Evolutionary conservation across 2,113 vertebrate genomes (phyloP), one percentile per base, ranked within the genome.

Genomic region (Vulpes ferrilata): DNA sequence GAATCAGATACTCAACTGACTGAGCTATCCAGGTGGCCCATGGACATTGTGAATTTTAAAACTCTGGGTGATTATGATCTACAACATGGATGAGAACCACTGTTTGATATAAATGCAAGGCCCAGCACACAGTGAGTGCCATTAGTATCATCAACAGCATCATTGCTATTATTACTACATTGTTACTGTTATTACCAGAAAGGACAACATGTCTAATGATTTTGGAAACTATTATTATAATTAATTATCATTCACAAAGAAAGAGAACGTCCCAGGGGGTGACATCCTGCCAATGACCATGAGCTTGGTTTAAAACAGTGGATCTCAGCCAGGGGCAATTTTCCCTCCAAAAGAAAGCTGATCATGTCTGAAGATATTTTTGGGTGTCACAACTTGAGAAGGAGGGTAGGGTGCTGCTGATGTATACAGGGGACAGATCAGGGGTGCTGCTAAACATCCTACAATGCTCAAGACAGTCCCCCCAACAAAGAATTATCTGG

Each of bases 111-210:
- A 8, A 19, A 17, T 0, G 9, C 3, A 1, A 86, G 65, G n/a
- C 79, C 32, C 27, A 30, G 19, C 3, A 3, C 30, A 2, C 0
- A 5, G 13, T 0, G 30, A 43, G 16, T 1, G 20, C 73, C 13
- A 25, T 19, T 5, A 16, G 23, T n/a, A 27, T 27, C 71, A 43
- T 27, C 73, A 74, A 74, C 15, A 23, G 5, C 11, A 16, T n/a
- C 65, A 11, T 32, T 30, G 1, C n/a, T 13, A 2, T 27, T 43
- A 7, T 22, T 12, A 25, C 7, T 16, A 57, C 22, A 4, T 19
- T 13, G 38, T 23, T 19, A n/a, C 30, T 35, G 38, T 16, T 35
- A 23, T 22, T 22, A 76, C 11, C 16, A 12, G 71, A 30, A 20
- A 76, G 51, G 74, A n/a, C 3, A 11, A 25, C 25, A 7, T 3